Percentiles rank a stretch among this genome's conserved stretches.
phyloP scores from a whole-genome alignment of 2,888 invertebrate genomes.

The Patella depressa region DNA sequence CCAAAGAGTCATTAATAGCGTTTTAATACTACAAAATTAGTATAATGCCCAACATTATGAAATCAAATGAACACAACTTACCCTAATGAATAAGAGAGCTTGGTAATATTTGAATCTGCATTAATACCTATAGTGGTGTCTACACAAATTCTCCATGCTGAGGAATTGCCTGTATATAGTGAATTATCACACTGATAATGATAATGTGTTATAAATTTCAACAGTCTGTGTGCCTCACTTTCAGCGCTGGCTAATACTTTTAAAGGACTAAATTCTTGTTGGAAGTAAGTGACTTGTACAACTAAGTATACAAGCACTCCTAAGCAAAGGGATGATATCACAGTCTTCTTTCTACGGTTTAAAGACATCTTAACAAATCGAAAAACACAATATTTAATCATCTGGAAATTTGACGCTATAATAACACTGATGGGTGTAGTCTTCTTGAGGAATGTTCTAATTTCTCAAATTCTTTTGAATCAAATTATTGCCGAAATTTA shows the following conservation, averaged over 20 bases:
- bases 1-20: too few species aligned
- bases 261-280: conserved; percentile 59
- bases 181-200: conserved; percentile 64
- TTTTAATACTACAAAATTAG: too few species aligned
- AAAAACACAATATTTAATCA: conserved; percentile 9
- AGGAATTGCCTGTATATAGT: conserved; percentile 52
- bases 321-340: conserved; percentile 42
- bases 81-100: conserved; percentile 63
- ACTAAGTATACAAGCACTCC: conserved; percentile 42
- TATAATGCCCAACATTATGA: too few species aligned
- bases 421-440: too few species aligned
- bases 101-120: conserved; percentile 46
- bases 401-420: too few species aligned
- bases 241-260: conserved; percentile 61
- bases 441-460: too few species aligned
- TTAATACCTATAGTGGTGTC: conserved; percentile 57
- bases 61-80: conserved; percentile 34
- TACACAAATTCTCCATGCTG: conserved; percentile 61
- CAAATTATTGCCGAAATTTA: too few species aligned
- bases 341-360: conserved; percentile 42
- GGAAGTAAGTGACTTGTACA: conserved; percentile 52
- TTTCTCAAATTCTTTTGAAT: too few species aligned
- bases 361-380: conserved; percentile 26
- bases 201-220: conserved; percentile 63
- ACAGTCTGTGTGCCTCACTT: conserved; percentile 60